Evolutionary conservation across 1,140 invertebrate genomes (phyloP), one percentile per base, ranked within the genome.

Genomic region (Monomorium pharaonis): DNA sequence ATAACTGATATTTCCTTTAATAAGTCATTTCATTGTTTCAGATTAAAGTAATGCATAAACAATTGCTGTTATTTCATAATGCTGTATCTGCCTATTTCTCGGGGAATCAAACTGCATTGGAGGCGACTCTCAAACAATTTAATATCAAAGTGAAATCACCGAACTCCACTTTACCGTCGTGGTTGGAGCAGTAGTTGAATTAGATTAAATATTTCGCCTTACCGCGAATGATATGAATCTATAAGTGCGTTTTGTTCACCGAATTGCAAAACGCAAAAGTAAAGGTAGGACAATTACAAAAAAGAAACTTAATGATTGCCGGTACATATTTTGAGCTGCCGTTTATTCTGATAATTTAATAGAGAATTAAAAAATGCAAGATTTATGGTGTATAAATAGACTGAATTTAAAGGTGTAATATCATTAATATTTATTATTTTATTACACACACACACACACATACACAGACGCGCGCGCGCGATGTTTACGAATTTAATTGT

Each of bases 21-120:
- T 74, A n/a, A 47, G 3, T 47, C 37, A 47, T 37, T 49, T 89
- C 91, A 91, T 92, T 89, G 51, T 96, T 96, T 30, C 94, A 99
- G 98, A 97, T 99, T 84, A 99, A 99, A 96, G 98, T 99, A 86
- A 99, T 99, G 98, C 98, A 99, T 94, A 99, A 99, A 94, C 99
- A 99, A 94, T 95, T 99, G 65, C 95, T 99, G 51, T 94, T 99
- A 87, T 98, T 99, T 94, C 98, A 99, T 95, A 99, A 99, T 95
- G 99, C 99, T 7, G 97, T 99, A 21, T 98, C 98, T 54, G 98
- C 98, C 2, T 99, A 99, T 95, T 99, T 99, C 95, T 98, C 98
- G 92, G 98, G 98, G 37, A 99, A 99, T 95, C 98, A 99, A 94
- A 96, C 97, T 90, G 98, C 98, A 70, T 95, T 99, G 76, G 98